phyloP scores from a whole-genome alignment of 2,797 vertebrate species.

The Saxicola maurus region DNA sequence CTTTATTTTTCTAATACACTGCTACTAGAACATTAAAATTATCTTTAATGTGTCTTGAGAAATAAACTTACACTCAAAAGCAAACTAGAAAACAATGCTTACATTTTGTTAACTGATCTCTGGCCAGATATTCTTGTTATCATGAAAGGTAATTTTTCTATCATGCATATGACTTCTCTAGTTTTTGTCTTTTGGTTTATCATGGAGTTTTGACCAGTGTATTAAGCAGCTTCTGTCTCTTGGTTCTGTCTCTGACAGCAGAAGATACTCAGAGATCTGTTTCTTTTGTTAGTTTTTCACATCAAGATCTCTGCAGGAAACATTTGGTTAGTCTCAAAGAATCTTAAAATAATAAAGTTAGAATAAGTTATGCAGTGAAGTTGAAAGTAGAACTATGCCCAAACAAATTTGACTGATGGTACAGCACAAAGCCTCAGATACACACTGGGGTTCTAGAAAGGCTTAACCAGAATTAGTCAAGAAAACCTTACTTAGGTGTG shows the following conservation, averaged over 20 bases:
- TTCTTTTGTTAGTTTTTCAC: background rate
- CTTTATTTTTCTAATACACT: background rate
- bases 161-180: background rate
- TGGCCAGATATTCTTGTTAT: background rate
- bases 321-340: background rate
- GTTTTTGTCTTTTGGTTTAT: background rate
- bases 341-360: background rate
- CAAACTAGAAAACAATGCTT: background rate
- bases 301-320: background rate
- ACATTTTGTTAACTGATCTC: background rate
- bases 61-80: background rate
- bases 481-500: background rate
- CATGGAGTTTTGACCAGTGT: background rate
- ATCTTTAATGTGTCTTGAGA: background rate
- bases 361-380: background rate
- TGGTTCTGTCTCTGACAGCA: background rate
- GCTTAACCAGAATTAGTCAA: background rate
- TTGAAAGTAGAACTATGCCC: background rate
- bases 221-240: background rate
- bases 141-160: background rate
- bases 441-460: background rate
- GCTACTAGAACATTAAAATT: background rate
- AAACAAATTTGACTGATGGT: background rate
- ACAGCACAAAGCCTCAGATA: background rate
- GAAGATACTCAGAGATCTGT: background rate